Evolutionary conservation across 2,888 invertebrate genomes (phyloP).

Genomic region (Proisotoma minuta): DNA sequence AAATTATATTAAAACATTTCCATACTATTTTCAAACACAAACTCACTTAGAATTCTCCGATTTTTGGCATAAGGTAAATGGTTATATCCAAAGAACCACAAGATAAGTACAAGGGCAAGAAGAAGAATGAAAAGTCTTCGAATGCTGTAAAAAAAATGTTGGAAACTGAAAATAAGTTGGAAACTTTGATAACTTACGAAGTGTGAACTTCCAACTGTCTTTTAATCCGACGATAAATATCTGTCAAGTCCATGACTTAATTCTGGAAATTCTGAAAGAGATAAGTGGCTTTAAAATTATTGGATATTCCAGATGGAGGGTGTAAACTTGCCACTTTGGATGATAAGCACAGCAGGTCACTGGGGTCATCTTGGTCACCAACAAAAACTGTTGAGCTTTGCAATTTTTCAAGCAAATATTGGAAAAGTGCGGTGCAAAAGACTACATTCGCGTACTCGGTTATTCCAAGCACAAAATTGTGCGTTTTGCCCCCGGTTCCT

Average conservation of each 20-base stretch:
- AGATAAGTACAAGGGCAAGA: slow-evolving; percentile 57
- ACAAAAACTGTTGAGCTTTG: too few relatives aligned
- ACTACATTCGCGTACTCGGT: too few relatives aligned
- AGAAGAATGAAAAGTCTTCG: slow-evolving; percentile 54
- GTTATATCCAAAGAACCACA: slow-evolving; percentile 58
- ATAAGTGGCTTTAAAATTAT: too few relatives aligned
- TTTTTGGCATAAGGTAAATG: neutral
- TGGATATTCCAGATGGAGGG: too few relatives aligned
- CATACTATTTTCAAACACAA: neutral
- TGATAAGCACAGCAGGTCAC: too few relatives aligned
- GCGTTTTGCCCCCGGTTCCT: too few relatives aligned
- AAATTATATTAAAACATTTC: neutral
- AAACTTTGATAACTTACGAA: slow-evolving; percentile 23
- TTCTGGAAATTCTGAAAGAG: too few relatives aligned
- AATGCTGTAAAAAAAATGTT: slow-evolving; percentile 41
- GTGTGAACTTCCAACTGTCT: slow-evolving; percentile 30
- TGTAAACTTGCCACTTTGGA: too few relatives aligned
- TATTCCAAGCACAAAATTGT: too few relatives aligned
- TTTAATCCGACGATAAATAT: slow-evolving; percentile 18
- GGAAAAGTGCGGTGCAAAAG: too few relatives aligned
- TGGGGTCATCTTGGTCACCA: too few relatives aligned
- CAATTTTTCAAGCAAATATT: too few relatives aligned
- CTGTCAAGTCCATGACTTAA: slow-evolving; percentile 9
- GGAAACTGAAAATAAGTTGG: neutral
- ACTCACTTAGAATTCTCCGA: neutral